Evolutionary conservation across 2,113 vertebrate genomes (phyloP).

Genomic region (Pteronura brasiliensis): DNA sequence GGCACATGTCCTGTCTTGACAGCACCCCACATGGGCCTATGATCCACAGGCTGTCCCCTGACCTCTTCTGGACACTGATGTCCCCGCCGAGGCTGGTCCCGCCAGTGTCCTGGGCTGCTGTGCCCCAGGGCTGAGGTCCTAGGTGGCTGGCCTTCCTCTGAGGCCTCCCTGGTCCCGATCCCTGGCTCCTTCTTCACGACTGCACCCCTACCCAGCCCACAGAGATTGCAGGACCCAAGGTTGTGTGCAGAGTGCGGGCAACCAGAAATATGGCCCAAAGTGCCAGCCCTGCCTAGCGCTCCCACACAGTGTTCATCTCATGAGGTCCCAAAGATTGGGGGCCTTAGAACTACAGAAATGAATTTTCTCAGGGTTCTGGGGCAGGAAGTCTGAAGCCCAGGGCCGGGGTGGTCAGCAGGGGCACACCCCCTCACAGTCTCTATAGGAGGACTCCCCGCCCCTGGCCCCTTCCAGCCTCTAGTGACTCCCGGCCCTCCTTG

Average conservation of each 20-base stretch:
- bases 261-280: neutral
- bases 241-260: fast-evolving
- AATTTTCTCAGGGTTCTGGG: neutral
- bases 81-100: neutral
- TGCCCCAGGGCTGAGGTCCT: neutral
- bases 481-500: neutral
- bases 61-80: neutral
- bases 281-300: fast-evolving
- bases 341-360: neutral
- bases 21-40: neutral
- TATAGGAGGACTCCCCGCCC: no score
- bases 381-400: neutral
- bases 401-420: neutral
- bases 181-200: neutral
- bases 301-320: neutral
- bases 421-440: neutral
- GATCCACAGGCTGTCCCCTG: neutral
- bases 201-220: no score
- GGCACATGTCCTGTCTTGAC: neutral
- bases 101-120: neutral
- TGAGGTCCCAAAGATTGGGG: neutral
- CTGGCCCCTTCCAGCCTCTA: neutral
- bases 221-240: neutral
- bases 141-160: neutral
- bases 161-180: neutral